These are phyloP conservation scores for Melinaea menophilus DNA, from an alignment of 2,888 invertebrate genomes.

Conservation along the genomic window DNA sequence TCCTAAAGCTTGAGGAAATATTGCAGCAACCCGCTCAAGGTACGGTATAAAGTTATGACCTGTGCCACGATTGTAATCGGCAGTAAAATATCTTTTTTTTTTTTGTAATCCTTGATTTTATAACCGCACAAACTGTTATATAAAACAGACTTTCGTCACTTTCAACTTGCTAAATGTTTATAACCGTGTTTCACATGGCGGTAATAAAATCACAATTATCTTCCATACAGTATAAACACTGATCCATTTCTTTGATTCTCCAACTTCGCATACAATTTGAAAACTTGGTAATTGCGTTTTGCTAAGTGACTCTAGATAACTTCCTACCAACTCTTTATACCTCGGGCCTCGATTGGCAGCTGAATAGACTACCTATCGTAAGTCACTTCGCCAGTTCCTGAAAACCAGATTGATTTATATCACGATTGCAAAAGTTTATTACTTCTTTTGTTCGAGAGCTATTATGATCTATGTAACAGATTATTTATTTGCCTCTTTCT, in stretches of 20 bases:
- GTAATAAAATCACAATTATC: too few species aligned
- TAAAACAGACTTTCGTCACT: not conserved
- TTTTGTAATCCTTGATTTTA: conserved; percentile 2
- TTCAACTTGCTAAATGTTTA: not conserved
- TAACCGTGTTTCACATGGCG: too few species aligned
- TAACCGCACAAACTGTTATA: not conserved
- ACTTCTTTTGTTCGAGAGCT: conserved; percentile 5
- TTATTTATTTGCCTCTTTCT: not conserved
- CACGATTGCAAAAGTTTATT: conserved; percentile 27
- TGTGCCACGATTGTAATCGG: conserved; percentile 1
- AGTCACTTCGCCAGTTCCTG: conserved; percentile 38
- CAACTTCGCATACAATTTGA: conserved; percentile 31
- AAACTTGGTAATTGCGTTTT: conserved; percentile 51
- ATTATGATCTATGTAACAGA: conserved; percentile 1
- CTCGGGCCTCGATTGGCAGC: conserved; percentile 46
- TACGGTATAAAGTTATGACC: not conserved
- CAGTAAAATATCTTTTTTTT: not conserved
- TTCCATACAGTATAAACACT: too few species aligned
- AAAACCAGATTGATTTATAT: conserved; percentile 38
- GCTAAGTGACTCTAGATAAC: conserved; percentile 45
- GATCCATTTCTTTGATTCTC: conserved; percentile 54
- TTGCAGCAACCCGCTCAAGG: not conserved
- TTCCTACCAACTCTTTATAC: conserved; percentile 48
- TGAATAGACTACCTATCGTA: conserved; percentile 46
- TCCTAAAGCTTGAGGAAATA: not conserved